Percentiles rank a stretch among this genome's conserved stretches.
Conservation (phyloP, 1,140 invertebrate species). For the Leptinotarsa lineolata region DNA sequence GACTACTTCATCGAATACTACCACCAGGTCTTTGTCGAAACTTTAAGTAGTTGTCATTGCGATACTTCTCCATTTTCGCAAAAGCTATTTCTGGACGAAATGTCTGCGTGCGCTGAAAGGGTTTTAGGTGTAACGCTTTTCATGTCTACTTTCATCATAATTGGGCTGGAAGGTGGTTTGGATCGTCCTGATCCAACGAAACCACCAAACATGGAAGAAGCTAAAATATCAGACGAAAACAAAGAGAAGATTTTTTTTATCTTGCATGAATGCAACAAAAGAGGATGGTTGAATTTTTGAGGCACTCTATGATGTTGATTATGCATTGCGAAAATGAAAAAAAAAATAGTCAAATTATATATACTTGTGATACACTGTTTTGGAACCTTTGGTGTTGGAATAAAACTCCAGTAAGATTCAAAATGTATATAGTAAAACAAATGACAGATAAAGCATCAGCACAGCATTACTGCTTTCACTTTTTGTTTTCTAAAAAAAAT, state of each 20-base stretch:
- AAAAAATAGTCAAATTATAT: too few relatives aligned
- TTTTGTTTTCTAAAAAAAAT: too few relatives aligned
- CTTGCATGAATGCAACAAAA: not conserved
- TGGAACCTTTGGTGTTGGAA: too few relatives aligned
- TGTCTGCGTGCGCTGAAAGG: not conserved
- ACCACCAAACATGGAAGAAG: not conserved
- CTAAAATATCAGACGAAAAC: not conserved
- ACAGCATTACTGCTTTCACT: too few relatives aligned
- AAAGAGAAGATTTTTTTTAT: not conserved
- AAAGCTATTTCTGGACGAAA: constrained; percentile 30
- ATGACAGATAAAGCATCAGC: too few relatives aligned
- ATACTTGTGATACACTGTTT: too few relatives aligned
- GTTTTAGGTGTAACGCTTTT: not conserved
- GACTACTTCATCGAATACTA: constrained; percentile 60
- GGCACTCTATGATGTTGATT: too few relatives aligned
- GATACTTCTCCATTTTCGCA: constrained; percentile 28
- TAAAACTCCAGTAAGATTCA: too few relatives aligned
- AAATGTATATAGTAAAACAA: too few relatives aligned
- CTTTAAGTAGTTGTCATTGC: constrained; percentile 23
- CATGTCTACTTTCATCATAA: not conserved
- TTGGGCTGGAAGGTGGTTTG: not conserved
- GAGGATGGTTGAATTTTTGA: constrained; percentile 11
- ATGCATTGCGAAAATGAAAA: too few relatives aligned
- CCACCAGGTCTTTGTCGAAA: constrained; percentile 56
- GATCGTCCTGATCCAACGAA: not conserved